phyloP scores from a whole-genome alignment of 1,140 invertebrate genomes.

The Eupristina koningsbergeri region DNA sequence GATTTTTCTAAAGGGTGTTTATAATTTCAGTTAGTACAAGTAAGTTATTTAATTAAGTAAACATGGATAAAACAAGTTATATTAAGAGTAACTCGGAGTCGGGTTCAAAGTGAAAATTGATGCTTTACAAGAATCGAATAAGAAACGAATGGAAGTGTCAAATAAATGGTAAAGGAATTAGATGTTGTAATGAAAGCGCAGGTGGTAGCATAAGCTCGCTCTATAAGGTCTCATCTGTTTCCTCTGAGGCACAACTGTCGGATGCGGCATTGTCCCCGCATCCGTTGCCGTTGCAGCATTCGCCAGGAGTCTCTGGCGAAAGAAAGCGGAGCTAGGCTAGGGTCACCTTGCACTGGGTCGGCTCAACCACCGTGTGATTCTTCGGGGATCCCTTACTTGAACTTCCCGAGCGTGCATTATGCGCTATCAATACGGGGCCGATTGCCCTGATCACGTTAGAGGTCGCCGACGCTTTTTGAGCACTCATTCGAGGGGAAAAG shows the following conservation, averaged over 20 bases:
- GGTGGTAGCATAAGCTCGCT: background rate
- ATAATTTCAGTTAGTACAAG: no score
- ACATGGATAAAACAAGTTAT: no score
- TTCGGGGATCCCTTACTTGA: background rate
- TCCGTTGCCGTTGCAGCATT: background rate
- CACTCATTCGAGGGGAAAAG: background rate
- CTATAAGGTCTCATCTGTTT: background rate
- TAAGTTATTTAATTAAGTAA: no score
- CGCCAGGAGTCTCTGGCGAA: no score
- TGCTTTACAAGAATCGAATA: background rate
- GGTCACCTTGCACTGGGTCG: background rate
- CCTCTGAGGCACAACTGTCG: background rate
- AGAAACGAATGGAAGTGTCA: background rate
- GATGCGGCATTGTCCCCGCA: background rate
- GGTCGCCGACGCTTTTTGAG: background rate
- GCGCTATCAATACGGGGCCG: background rate
- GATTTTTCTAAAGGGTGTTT: no score
- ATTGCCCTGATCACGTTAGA: background rate
- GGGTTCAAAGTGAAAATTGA: background rate
- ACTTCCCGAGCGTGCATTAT: background rate
- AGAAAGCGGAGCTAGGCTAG: background rate
- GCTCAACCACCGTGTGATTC: background rate
- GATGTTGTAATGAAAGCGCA: background rate
- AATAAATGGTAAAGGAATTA: background rate
- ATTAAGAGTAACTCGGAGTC: background rate